Evolutionary conservation across 2,797 vertebrate genomes (phyloP).

Genomic region (Oryzias sinensis): DNA sequence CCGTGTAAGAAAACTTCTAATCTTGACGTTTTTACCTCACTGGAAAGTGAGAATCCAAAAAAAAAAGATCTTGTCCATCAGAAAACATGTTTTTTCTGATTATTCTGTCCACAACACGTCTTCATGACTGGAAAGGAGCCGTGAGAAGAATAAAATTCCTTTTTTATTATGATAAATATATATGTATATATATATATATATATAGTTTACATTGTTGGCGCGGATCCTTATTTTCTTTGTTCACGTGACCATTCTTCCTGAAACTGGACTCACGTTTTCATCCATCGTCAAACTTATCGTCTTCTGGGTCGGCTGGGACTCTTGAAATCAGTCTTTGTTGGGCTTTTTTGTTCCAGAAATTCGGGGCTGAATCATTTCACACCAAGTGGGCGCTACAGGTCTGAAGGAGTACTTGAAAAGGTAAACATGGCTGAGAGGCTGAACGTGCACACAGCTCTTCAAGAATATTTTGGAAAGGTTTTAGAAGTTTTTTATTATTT

Average conservation of each 20-base stretch:
- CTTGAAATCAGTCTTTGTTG: not conserved
- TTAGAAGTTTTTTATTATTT: not conserved
- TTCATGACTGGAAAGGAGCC: too few relatives aligned
- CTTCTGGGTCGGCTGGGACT: not conserved
- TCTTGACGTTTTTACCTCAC: not conserved
- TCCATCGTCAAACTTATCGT: not conserved
- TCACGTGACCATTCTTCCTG: not conserved
- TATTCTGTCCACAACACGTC: too few relatives aligned
- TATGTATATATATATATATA: too few relatives aligned
- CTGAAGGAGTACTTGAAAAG: constrained; percentile 76
- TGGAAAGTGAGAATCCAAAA: too few relatives aligned
- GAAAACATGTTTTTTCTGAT: too few relatives aligned
- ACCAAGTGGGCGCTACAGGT: constrained; percentile 66
- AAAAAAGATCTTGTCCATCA: too few relatives aligned
- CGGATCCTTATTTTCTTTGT: not conserved
- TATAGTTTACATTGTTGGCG: too few relatives aligned
- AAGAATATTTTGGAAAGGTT: too few relatives aligned
- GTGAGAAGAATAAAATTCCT: too few relatives aligned
- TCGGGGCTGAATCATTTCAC: constrained; percentile 70
- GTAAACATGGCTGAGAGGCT: constrained; percentile 38
- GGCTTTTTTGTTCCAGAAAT: constrained; percentile 54
- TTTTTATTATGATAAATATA: too few relatives aligned
- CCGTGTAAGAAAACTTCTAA: constrained; percentile 79
- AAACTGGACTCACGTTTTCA: not conserved
- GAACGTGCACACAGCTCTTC: too few relatives aligned